Evolutionary conservation across 2,797 vertebrate genomes (phyloP), one percentile per base, ranked within the genome.

Genomic region (Tokudaia muenninki): DNA sequence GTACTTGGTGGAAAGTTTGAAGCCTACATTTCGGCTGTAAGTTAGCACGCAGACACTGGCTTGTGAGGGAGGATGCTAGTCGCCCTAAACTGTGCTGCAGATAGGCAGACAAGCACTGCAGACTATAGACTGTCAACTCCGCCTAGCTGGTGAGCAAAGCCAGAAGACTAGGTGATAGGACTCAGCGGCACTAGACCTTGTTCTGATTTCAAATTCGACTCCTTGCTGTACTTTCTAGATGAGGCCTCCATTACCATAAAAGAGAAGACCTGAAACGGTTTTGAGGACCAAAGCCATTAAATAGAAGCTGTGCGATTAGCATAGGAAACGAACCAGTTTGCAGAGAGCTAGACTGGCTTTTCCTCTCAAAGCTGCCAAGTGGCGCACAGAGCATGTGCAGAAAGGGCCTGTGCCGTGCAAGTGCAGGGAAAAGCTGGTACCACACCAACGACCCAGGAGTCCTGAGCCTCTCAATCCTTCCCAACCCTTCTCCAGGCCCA

Each of bases 1-100:
- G 65, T 78, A 92, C 94, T 95, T 0, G 0, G 95, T 81, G 88
- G 57, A 87, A 97, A 94, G 72, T 92, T 78, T 96, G 84, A 86
- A 94, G 77, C 90, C 59, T 8, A 63, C 92, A 31, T 67, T 50
- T 90, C 52, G n/a, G 86, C 94, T 75, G 44, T 63, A 31, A 10
- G n/a, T 84, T 59, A 61, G 10, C 31, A 80, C 3, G 37, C 5
- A 10, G 65, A 4, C 22, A 3, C 41, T 74, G 13, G 7, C 61
- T 1, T 52, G 10, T 70, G 84, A 44, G 29, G 37, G 22, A 21
- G 50, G 37, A 74, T 22, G 74, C 34, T 57, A 70, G 26, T n/a
- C 59, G 31, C 72, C 16, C 78, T 52, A 3, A 61, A 21, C 78
- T 67, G 37, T 29, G 55, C 50, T 7, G 13, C 37, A 24, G 55